phyloP scores from a whole-genome alignment of 2,113 vertebrate species.

The Pseudorectes ferrugineus region DNA sequence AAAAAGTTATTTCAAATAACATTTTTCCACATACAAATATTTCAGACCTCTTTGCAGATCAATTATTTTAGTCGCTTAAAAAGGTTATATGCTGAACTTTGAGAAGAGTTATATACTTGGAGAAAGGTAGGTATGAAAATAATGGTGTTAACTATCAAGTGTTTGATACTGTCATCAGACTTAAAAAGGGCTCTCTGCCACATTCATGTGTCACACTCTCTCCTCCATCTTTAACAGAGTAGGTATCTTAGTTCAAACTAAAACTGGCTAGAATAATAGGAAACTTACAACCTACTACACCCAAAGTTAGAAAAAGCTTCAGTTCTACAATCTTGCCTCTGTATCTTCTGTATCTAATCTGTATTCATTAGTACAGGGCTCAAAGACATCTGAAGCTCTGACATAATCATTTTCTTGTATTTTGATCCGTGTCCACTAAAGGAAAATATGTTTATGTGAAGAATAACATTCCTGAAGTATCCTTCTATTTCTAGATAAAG shows the following conservation, averaged over 20 bases:
- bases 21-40: not conserved
- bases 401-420: not conserved
- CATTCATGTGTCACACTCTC: not conserved
- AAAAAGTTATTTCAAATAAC: not conserved
- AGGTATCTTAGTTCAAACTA: not conserved
- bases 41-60: not conserved
- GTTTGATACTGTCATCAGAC: not conserved
- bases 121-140: not conserved
- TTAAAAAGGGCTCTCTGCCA: not conserved
- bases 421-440: not conserved
- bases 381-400: not conserved
- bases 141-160: not conserved
- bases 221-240: not conserved
- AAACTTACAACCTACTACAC: not conserved
- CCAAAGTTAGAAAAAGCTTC: not conserved
- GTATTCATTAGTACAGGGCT: not conserved
- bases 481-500: not conserved
- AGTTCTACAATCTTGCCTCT: not conserved
- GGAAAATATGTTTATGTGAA: not conserved
- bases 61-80: not conserved
- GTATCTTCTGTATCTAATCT: not conserved
- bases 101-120: not conserved
- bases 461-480: not conserved
- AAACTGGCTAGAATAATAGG: not conserved
- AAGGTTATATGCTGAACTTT: not conserved